Percentiles rank a stretch among this genome's conserved stretches.
phyloP scores from a whole-genome alignment of 2,797 vertebrate species.

The Sparidentex hasta region DNA sequence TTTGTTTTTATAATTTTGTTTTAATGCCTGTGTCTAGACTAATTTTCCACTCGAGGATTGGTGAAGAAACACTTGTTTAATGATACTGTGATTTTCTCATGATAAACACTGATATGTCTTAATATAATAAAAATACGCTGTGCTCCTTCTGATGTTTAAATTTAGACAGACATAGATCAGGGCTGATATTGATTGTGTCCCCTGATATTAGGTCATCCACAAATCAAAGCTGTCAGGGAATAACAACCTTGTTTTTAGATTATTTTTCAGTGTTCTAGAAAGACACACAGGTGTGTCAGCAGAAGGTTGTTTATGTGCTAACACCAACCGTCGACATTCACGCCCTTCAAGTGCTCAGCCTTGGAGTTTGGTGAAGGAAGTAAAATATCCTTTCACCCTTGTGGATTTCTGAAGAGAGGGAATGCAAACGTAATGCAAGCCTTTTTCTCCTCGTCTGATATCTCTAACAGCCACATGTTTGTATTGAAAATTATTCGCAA shows the following conservation, averaged over 20 bases:
- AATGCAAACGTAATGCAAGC: constrained; percentile 64
- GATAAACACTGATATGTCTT: constrained; percentile 23
- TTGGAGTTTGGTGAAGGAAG: constrained; percentile 56
- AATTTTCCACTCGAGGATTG: constrained; percentile 41
- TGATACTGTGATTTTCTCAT: constrained; percentile 12
- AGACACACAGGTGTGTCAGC: neutral
- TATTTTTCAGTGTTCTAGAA: constrained; percentile 18
- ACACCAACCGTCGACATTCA: constrained; percentile 41
- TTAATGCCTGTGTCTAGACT: neutral
- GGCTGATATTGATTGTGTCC: constrained; percentile 18
- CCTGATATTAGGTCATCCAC: constrained; percentile 27
- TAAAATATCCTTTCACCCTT: constrained; percentile 73
- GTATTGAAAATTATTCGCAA: constrained; percentile 79
- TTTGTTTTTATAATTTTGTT: constrained; percentile 40
- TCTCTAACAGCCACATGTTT: constrained; percentile 86
- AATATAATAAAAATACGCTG: neutral
- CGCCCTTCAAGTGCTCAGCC: constrained; percentile 57
- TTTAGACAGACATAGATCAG: constrained; percentile 12
- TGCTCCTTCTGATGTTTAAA: constrained; percentile 7
- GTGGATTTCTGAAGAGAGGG: constrained; percentile 62
- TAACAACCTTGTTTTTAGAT: constrained; percentile 42
- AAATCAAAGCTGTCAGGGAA: constrained; percentile 35
- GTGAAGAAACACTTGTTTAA: constrained; percentile 1
- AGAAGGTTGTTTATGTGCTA: constrained; percentile 25
- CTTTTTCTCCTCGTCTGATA: constrained; percentile 78